Base-by-base conservation (phyloP, 2,888 invertebrate species). In the Kryphioiulus occultus region DNA sequence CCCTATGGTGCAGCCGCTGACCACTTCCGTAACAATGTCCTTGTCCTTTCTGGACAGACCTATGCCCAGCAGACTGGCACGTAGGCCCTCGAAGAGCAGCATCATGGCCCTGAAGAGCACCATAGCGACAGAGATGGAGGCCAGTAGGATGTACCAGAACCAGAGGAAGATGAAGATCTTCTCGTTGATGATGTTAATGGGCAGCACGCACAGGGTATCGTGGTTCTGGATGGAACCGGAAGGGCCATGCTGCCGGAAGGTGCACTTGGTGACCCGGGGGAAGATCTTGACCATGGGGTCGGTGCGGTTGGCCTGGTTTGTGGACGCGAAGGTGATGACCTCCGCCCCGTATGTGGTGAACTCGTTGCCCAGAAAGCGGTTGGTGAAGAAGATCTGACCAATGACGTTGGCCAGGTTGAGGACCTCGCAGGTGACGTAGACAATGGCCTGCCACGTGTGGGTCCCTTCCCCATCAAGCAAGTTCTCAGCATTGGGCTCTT, bases 41-140 rank as follows among this genome's bases (percentile, higher is more conserved):
- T 91, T 93, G 26, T 94, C 86, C 17, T 89, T 90, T 96, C 96
- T 96, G 91, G 96, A 94, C 42, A 96, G 96, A 89, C 97, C 95
- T 90, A 97, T 93, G 90, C 97, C 93, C 91, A 96, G 94, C 90
- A 96, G 93, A 87, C 97, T 95, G 88, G 96, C 93, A 90, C 95
- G 95, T 10, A 96, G 95, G 4, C 95, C 95, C 82, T 95, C 93
- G 53, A 12, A 39, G 85, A 39, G 7, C 42, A 97, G 94, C 12
- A 90, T 90, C 44, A 90, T 95, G 0, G 94, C 90, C 0, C 97
- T 94, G 95, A 96, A 97, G 44, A 87, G 35, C 47, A 91, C 26
- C 0, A 91, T 78, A 17, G 89, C 89, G 1, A 90, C 89, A 7
- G 90, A 89, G 47, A 91, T 88, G 44, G 89, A 88, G 10, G 90